A percentile compares a stretch with the other conserved stretches of the same genome.
Conservation (phyloP, 2,797 vertebrate genomes). For the Poeciliopsis presidionis region DNA sequence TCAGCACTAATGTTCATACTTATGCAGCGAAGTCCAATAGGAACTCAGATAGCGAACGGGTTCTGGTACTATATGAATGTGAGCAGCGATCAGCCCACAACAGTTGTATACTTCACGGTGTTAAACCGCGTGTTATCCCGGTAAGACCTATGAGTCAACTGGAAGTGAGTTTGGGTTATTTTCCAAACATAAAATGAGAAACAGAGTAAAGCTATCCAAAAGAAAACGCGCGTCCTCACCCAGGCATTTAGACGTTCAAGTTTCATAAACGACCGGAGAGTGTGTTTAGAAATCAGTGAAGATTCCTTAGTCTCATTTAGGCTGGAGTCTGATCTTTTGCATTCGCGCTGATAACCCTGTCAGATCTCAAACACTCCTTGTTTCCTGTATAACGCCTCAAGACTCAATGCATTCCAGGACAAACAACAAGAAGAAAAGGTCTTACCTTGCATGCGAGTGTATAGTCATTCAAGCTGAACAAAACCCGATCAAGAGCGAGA, state of each 20-base stretch:
- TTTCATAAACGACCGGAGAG: neutral
- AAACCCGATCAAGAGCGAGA: neutral
- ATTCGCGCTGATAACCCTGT: neutral
- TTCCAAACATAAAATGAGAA: neutral
- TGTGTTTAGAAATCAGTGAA: neutral
- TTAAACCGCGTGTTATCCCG: neutral
- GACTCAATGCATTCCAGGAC: constrained; percentile 22
- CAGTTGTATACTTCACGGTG: neutral
- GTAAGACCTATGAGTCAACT: constrained; percentile 5
- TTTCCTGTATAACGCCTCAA: neutral
- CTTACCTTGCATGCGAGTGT: constrained; percentile 62
- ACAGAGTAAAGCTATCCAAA: constrained; percentile 20
- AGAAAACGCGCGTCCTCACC: constrained; percentile 23
- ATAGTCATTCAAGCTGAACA: neutral
- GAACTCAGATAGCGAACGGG: neutral
- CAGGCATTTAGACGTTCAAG: neutral
- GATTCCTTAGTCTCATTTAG: neutral
- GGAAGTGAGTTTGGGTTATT: neutral
- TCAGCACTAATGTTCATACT: neutral
- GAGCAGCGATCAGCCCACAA: neutral
- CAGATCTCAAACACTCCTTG: constrained; percentile 13
- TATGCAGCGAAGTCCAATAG: neutral
- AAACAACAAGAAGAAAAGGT: constrained; percentile 4
- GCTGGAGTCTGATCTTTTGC: neutral
- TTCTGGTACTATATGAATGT: neutral